Percentiles rank a stretch among this genome's conserved stretches.
Evolutionary conservation across 2,888 invertebrate genomes (phyloP).

Genomic region (Sussaba pulchella): DNA sequence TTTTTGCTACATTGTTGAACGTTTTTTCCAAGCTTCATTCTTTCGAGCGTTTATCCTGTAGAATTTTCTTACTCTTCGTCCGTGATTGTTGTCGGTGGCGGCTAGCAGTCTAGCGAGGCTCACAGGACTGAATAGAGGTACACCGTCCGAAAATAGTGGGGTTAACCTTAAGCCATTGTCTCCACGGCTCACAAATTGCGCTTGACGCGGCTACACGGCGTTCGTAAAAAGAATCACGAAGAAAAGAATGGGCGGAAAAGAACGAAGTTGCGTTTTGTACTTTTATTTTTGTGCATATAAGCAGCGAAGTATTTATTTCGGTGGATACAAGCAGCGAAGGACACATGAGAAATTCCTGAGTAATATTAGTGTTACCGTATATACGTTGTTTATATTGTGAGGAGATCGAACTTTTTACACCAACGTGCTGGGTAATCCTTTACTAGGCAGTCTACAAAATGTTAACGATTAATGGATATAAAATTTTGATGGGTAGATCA

Average conservation of each 20-base stretch:
- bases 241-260: neutral
- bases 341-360: neutral
- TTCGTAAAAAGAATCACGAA: neutral
- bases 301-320: neutral
- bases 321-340: neutral
- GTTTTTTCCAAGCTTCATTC: conserved; percentile 4
- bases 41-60: conserved; percentile 11
- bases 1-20: conserved; percentile 43
- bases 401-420: no score
- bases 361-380: no score
- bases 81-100: neutral
- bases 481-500: no score
- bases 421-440: no score
- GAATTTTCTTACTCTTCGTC: conserved; percentile 1
- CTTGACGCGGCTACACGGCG: neutral
- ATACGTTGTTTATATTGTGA: no score
- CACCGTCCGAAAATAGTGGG: conserved; percentile 27
- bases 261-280: no score
- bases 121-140: neutral
- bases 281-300: no score
- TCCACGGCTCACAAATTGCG: conserved; percentile 18
- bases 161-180: conserved; percentile 17
- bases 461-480: no score
- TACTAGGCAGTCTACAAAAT: no score
- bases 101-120: neutral